phyloP scores from a whole-genome alignment of 2,888 invertebrate genomes.

The Caenorhabditis sinica region DNA sequence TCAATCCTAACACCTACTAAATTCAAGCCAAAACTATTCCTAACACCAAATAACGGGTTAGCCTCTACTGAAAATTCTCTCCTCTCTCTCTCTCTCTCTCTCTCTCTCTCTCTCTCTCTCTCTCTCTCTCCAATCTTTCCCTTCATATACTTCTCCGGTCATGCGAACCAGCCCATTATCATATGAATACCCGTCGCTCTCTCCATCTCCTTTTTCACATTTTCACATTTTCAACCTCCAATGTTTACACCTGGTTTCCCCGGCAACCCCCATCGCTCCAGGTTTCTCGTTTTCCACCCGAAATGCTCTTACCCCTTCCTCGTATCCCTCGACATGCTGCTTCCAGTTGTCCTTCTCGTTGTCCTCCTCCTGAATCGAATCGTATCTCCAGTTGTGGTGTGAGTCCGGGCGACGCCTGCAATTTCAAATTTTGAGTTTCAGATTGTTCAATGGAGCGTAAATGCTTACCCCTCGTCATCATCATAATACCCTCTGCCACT shows the following conservation, averaged over 20 bases:
- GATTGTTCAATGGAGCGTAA: background rate
- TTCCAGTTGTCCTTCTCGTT: slow-evolving; percentile 62
- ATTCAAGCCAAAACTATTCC: too few relatives aligned
- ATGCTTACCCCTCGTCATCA: slow-evolving; percentile 42
- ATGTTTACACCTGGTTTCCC: slow-evolving; percentile 14
- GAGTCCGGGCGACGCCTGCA: slow-evolving; percentile 47
- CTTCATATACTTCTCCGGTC: too few relatives aligned
- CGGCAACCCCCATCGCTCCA: slow-evolving; percentile 2
- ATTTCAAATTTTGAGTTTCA: background rate
- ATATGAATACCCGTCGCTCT: background rate
- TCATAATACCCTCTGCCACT: slow-evolving; percentile 61
- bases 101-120: too few relatives aligned
- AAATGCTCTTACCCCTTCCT: slow-evolving; percentile 29
- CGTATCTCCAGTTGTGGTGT: slow-evolving; percentile 70
- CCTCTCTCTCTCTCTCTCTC: too few relatives aligned
- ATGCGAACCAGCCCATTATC: too few relatives aligned
- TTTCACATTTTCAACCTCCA: background rate
- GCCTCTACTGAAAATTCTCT: too few relatives aligned
- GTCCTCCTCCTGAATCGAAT: slow-evolving; percentile 72
- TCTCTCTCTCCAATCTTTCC: too few relatives aligned
- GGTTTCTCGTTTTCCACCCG: slow-evolving; percentile 14
- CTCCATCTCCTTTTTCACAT: background rate
- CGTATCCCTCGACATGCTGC: slow-evolving; percentile 49
- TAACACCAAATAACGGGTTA: too few relatives aligned
- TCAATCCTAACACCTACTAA: too few relatives aligned